Evolutionary conservation across 2,888 invertebrate species (phyloP).

Genomic region (Nephrocerus scutellatus): DNA sequence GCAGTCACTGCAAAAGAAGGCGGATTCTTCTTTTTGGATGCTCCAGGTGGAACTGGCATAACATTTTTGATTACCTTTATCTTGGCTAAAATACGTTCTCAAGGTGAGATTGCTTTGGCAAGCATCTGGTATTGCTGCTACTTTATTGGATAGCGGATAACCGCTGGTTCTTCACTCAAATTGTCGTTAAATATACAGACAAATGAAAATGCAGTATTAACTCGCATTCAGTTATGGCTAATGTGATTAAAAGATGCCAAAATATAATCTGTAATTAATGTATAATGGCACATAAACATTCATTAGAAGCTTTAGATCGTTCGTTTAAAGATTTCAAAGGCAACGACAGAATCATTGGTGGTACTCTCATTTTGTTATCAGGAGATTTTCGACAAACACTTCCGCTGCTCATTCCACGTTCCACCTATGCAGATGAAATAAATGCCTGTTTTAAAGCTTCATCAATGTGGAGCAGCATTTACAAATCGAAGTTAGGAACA

Average conservation of each 20-base stretch:
- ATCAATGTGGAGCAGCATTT: no score
- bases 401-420: no score
- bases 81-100: no score
- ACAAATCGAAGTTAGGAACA: no score
- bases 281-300: conserved; percentile 31
- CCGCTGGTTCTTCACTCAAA: conserved; percentile 12
- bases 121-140: no score
- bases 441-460: no score
- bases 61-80: conserved; percentile 6
- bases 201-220: conserved; percentile 5
- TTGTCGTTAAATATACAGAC: conserved; percentile 11
- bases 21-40: conserved; percentile 9
- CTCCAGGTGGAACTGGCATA: conserved; percentile 7
- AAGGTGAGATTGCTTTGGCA: no score
- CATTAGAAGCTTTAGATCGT: conserved; percentile 28
- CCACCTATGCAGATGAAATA: no score
- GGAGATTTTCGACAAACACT: no score
- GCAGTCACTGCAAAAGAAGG: conserved; percentile 12
- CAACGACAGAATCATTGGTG: no score
- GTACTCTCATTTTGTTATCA: no score
- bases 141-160: no score
- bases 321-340: conserved; percentile 27
- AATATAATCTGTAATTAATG: conserved; percentile 32
- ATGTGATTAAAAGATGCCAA: conserved; percentile 20
- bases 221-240: conserved; percentile 9